These are phyloP conservation scores for Coptodon rendalli DNA, from an alignment of 2,113 vertebrate genomes.

Conservation along the genomic window DNA sequence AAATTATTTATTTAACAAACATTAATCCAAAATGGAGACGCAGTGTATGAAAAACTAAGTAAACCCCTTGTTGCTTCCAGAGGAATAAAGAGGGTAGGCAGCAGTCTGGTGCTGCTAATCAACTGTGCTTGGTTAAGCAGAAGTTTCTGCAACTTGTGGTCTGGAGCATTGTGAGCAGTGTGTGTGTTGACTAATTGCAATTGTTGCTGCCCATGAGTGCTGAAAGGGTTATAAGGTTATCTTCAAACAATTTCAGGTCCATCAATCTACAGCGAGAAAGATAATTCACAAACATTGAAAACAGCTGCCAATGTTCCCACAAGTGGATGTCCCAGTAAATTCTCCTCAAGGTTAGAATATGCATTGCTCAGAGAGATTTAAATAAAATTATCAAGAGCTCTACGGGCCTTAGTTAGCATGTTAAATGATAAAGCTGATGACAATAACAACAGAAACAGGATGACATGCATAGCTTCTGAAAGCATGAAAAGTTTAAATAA, in stretches of 20 bases:
- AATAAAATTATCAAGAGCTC: not conserved
- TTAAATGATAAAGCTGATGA: accelerated
- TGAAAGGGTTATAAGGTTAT: not conserved
- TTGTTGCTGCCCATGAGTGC: not conserved
- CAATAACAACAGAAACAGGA: not conserved
- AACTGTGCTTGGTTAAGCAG: not conserved
- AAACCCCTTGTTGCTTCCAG: not conserved
- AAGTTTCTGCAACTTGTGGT: not conserved
- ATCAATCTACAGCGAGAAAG: not conserved
- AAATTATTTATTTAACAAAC: not conserved
- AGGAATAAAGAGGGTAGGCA: not conserved
- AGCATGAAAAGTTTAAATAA: not conserved
- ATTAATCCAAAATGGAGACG: not conserved
- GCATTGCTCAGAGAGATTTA: not conserved
- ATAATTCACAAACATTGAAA: not conserved
- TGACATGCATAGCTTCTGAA: not conserved
- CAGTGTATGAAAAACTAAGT: not conserved
- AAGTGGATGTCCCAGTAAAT: not conserved
- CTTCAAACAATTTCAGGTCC: not conserved
- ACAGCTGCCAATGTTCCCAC: not conserved
- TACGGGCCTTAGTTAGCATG: not conserved
- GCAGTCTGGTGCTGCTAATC: not conserved
- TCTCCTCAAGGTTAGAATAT: not conserved
- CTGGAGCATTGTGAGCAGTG: not conserved
- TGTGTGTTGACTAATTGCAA: not conserved